These are phyloP conservation scores for Aphaenogaster rudis DNA, from an alignment of 1,140 invertebrate genomes.

Conservation along the genomic window DNA sequence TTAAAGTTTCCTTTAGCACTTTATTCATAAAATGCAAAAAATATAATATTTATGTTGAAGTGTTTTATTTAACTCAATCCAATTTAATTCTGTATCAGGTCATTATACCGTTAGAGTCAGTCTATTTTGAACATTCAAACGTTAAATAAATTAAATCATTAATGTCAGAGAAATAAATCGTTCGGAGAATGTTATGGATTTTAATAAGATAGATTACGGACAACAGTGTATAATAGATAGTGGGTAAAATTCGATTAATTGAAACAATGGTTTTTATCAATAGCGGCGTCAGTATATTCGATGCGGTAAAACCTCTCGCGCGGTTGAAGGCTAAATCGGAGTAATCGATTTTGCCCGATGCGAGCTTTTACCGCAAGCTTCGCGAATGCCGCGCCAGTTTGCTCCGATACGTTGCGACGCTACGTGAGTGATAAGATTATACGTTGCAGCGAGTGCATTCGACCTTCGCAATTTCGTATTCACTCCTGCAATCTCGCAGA, in stretches of 20 bases:
- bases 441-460: constrained; percentile 46
- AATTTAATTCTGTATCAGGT: neutral
- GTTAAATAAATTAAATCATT: constrained; percentile 16
- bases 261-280: constrained; percentile 41
- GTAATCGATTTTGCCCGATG: constrained; percentile 43
- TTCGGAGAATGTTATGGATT: constrained; percentile 2
- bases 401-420: constrained; percentile 14
- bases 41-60: neutral
- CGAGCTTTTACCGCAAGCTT: constrained; percentile 20
- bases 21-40: neutral
- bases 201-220: constrained; percentile 17
- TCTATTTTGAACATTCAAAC: neutral
- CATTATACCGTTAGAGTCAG: neutral
- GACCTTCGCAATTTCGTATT: constrained; percentile 49
- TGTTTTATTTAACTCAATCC: neutral
- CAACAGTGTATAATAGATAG: neutral
- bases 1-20: neutral
- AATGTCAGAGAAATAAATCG: neutral
- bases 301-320: neutral
- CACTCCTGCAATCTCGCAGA: constrained; percentile 49
- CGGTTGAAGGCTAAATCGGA: constrained; percentile 15
- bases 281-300: neutral
- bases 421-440: constrained; percentile 53
- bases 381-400: constrained; percentile 29
- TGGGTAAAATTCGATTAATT: constrained; percentile 17